Evolutionary conservation across 2,797 vertebrate genomes (phyloP), one percentile per base, ranked within the genome.

Genomic region (Poeciliopsis gracilis): DNA sequence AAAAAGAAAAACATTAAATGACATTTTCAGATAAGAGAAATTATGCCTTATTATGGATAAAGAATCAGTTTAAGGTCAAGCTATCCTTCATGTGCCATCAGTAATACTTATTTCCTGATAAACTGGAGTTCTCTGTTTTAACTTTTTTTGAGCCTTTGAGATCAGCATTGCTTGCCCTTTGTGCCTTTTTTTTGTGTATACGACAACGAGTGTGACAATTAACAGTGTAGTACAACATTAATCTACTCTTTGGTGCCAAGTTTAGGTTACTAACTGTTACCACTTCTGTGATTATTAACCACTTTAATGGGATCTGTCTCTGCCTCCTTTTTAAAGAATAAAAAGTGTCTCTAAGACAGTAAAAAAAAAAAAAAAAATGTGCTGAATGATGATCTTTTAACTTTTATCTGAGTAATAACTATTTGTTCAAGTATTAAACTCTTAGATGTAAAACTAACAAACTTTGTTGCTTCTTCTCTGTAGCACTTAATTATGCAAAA

Each of bases 401-500:
- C 94, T 93, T 93, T 92, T 93, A 90, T 92, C 88, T 92, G 90
- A 91, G 91, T 78, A 94, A 93, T 95, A 96, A 96, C 95, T 94
- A 92, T 93, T 92, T 96, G 95, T 96, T 94, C 86, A 93, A 61
- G 90, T 86, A 96, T 94, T 96, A 96, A 96, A 95, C 94, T 91
- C 88, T 88, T 95, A 95, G 94, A 92, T 95, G 93, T 94, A 83
- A 93, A 95, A 95, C 92, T 95, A 95, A 96, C 95, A 90, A 95
- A 95, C 95, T 95, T 95, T 94, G 95, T 95, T 91, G 94, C 95
- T 96, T 93, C 93, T 94, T 95, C 94, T 96, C 93, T 95, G 88
- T 93, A 92, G 93, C 94, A 78, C 94, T 94, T 94, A 94, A 92
- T 94, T 92, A 93, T 95, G 94, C 93, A 93, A 92, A 91, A 90